Percentiles rank a stretch among this genome's conserved stretches.
phyloP scores from a whole-genome alignment of 2,113 vertebrate genomes.

The Gymnobelideus leadbeateri region DNA sequence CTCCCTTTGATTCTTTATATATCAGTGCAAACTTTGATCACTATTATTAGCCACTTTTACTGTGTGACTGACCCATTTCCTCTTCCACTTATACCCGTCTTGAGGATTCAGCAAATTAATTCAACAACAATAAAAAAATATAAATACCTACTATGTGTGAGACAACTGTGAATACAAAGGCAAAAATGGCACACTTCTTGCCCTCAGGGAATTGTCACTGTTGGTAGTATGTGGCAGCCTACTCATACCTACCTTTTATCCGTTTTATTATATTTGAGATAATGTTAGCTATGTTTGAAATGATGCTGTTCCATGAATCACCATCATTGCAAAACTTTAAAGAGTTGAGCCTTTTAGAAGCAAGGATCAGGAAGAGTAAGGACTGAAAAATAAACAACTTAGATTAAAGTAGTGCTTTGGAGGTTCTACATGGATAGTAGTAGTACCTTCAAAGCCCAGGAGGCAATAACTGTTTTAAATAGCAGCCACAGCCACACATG shows the following conservation, averaged over 20 bases:
- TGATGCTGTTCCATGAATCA: too few species aligned
- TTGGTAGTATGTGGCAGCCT: not conserved
- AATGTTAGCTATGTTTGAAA: not conserved
- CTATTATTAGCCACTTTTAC: not conserved
- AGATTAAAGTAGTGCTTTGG: not conserved
- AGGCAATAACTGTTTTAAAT: not conserved
- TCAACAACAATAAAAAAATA: not conserved
- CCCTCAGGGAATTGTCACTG: not conserved
- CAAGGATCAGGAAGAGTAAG: not conserved
- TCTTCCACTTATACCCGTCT: not conserved
- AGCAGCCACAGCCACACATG: not conserved
- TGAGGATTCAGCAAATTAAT: not conserved
- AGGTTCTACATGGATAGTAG: not conserved
- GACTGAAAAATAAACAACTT: not conserved
- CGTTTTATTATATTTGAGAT: not conserved
- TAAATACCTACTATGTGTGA: not conserved
- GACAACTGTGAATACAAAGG: not conserved
- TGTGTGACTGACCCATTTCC: not conserved
- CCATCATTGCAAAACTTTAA: not conserved
- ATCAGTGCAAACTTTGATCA: not conserved
- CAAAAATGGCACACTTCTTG: not conserved
- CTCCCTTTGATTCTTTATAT: not conserved
- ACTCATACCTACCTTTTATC: not conserved
- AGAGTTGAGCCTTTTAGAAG: not conserved
- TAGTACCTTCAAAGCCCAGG: not conserved